A percentile compares a stretch with the other conserved stretches of the same genome.
Conservation (phyloP, 1,140 invertebrate species). For the Glomeris maerens region DNA sequence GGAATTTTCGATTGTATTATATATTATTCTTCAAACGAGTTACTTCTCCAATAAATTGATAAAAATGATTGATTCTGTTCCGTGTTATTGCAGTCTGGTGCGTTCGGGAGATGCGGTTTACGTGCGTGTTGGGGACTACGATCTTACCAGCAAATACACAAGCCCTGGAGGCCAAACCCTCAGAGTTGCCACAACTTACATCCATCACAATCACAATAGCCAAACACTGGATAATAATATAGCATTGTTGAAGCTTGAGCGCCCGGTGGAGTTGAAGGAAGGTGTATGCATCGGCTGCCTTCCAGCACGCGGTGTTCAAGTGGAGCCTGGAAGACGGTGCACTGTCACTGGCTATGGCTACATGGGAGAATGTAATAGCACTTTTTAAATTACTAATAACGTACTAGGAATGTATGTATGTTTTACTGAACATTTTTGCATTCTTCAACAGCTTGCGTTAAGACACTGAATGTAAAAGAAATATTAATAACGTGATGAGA, state of each 20-base stretch:
- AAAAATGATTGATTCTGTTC: conserved; percentile 4
- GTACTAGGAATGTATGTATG: too few species aligned
- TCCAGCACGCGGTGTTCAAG: conserved; percentile 66
- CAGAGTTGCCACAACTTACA: conserved; percentile 78
- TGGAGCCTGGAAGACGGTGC: conserved; percentile 70
- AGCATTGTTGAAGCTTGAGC: conserved; percentile 76
- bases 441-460: too few species aligned
- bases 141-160: conserved; percentile 61
- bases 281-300: conserved; percentile 74
- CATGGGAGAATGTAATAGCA: conserved; percentile 83
- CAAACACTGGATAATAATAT: conserved; percentile 93
- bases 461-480: too few species aligned
- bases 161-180: conserved; percentile 76
- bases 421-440: too few species aligned
- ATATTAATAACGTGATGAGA: too few species aligned
- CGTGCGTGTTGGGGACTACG: conserved; percentile 82
- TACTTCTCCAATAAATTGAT: too few species aligned
- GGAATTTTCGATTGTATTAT: too few species aligned
- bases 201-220: conserved; percentile 91
- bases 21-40: too few species aligned
- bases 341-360: conserved; percentile 88
- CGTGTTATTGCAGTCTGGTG: conserved; percentile 52
- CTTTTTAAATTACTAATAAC: too few species aligned
- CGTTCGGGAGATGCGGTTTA: conserved; percentile 78
- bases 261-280: conserved; percentile 72